Evolutionary conservation across 2,113 vertebrate genomes (phyloP).

Genomic region (Halcyon senegalensis): DNA sequence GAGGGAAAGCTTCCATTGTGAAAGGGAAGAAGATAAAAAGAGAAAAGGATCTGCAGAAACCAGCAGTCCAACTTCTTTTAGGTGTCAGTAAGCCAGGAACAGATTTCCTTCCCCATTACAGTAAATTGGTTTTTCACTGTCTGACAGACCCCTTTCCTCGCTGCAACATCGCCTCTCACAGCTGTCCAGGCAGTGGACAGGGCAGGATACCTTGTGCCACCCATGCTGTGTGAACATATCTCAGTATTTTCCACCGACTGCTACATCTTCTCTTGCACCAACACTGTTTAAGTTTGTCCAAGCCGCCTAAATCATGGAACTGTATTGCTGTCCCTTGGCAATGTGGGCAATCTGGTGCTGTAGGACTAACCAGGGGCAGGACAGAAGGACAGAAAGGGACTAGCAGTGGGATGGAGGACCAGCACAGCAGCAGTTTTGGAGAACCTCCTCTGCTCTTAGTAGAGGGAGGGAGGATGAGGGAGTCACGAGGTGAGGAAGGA

Average conservation of each 20-base stretch:
- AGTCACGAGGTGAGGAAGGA: background rate
- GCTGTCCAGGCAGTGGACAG: background rate
- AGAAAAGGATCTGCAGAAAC: background rate
- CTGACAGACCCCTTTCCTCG: background rate
- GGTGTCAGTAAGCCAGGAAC: background rate
- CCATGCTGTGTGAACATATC: rapidly evolving
- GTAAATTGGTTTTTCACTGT: background rate
- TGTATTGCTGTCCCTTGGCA: rapidly evolving
- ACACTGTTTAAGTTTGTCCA: background rate
- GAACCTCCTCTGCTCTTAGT: background rate
- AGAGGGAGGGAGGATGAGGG: background rate
- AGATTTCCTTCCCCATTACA: background rate
- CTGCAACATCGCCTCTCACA: rapidly evolving
- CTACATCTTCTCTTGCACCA: background rate
- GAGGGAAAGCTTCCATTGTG: background rate
- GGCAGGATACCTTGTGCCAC: background rate
- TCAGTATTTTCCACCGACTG: background rate
- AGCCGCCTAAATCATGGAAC: background rate
- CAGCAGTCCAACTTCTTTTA: background rate
- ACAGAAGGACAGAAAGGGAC: background rate
- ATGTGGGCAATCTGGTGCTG: no score
- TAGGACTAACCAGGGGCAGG: background rate
- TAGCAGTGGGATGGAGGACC: background rate
- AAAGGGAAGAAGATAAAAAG: background rate
- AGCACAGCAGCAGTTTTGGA: background rate